Conservation (phyloP, 2,797 vertebrate species). For the Telmatherina bonti region DNA sequence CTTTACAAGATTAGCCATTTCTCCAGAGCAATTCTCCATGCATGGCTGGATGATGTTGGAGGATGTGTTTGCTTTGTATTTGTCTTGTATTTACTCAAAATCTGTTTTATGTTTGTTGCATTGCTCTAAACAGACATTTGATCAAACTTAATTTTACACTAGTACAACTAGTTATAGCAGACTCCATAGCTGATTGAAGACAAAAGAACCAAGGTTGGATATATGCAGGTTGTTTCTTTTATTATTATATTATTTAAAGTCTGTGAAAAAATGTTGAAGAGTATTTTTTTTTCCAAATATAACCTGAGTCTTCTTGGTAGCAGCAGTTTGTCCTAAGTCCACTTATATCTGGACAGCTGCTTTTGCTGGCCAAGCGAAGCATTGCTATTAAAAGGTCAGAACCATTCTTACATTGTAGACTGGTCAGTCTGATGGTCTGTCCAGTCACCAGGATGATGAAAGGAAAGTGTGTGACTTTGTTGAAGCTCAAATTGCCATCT, state of each 20-base stretch:
- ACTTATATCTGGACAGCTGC: slow-evolving; percentile 65
- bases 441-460: slow-evolving; percentile 54
- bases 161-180: slow-evolving; percentile 29
- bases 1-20: slow-evolving; percentile 29
- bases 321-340: no score
- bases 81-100: slow-evolving; percentile 43
- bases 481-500: slow-evolving; percentile 34
- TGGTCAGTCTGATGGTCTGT: slow-evolving; percentile 33
- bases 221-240: slow-evolving; percentile 34
- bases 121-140: slow-evolving; percentile 28
- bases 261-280: no score
- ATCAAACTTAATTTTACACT: slow-evolving; percentile 39
- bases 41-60: slow-evolving; percentile 45
- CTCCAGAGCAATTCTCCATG: background rate
- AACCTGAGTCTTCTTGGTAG: no score
- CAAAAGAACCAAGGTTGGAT: slow-evolving; percentile 18
- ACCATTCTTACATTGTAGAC: slow-evolving; percentile 55
- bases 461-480: slow-evolving; percentile 31
- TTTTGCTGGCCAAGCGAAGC: slow-evolving; percentile 70
- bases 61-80: slow-evolving; percentile 43
- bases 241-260: no score
- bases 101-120: slow-evolving; percentile 41
- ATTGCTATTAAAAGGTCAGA: slow-evolving; percentile 47
- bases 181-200: slow-evolving; percentile 37
- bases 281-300: no score